Percentiles rank a stretch among this genome's conserved stretches.
Conservation (phyloP, 2,888 invertebrate genomes). For the Meloe dianella region DNA sequence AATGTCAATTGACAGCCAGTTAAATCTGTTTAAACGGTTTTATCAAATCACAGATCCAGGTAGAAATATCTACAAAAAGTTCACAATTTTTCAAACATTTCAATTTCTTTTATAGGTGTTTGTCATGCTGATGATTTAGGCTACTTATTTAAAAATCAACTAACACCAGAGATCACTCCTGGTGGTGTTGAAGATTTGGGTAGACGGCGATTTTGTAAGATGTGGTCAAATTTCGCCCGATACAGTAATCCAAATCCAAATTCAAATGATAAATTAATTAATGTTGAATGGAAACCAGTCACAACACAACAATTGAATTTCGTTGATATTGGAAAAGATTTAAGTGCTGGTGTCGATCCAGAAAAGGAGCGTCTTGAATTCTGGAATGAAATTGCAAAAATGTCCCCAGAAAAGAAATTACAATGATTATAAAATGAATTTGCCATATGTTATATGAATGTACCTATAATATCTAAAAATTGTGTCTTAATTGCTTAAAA, state of each 20-base stretch:
- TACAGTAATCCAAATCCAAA: conserved; percentile 41
- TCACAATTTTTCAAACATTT: too few species aligned
- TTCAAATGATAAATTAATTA: conserved; percentile 27
- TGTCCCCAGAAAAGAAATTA: too few species aligned
- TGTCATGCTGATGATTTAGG: conserved; percentile 45
- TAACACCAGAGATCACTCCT: conserved; percentile 31
- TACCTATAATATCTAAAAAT: too few species aligned
- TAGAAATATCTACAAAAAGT: too few species aligned
- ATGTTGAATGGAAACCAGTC: conserved; percentile 35
- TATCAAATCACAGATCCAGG: conserved; percentile 33
- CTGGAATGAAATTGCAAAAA: too few species aligned
- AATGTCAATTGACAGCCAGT: conserved; percentile 37
- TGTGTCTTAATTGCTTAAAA: too few species aligned
- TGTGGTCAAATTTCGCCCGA: conserved; percentile 50
- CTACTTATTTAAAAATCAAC: conserved; percentile 42
- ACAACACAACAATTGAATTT: conserved; percentile 20
- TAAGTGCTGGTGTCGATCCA: too few species aligned
- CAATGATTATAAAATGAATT: too few species aligned
- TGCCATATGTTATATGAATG: too few species aligned
- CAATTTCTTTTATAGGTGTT: too few species aligned
- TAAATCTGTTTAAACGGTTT: conserved; percentile 40
- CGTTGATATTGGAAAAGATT: too few species aligned
- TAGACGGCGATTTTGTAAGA: conserved; percentile 38
- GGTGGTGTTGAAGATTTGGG: conserved; percentile 37
- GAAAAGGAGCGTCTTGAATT: too few species aligned